Conservation (phyloP, 2,113 vertebrate species). For the Elgaria multicarinata region DNA sequence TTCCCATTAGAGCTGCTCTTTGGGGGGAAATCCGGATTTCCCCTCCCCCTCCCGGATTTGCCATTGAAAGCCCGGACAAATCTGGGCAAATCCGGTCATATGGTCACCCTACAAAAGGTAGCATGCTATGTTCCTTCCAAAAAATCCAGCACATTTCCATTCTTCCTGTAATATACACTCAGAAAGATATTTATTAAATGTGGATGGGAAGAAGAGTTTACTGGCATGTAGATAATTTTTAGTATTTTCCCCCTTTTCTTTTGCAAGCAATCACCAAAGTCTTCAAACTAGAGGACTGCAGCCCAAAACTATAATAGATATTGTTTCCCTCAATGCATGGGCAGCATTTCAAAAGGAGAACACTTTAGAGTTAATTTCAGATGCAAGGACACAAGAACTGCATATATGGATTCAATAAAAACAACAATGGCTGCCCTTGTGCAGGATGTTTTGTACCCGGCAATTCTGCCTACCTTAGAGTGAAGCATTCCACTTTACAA, state of each 20-base stretch:
- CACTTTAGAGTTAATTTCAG: constrained; percentile 9
- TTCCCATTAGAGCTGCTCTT: too few species aligned
- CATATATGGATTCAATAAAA: neutral
- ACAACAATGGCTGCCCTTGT: neutral
- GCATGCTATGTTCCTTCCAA: neutral
- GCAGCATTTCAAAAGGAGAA: neutral
- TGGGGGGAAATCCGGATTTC: too few species aligned
- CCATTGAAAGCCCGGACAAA: too few species aligned
- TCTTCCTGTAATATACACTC: neutral
- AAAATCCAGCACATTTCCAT: neutral
- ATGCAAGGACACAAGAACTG: neutral
- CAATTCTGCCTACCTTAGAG: neutral
- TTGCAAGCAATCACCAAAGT: neutral
- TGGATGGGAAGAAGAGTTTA: neutral
- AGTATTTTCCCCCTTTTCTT: neutral
- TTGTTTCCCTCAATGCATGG: neutral
- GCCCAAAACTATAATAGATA: neutral
- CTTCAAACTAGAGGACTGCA: neutral
- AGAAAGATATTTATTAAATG: constrained; percentile 1
- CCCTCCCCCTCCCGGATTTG: too few species aligned
- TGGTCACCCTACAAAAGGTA: too few species aligned
- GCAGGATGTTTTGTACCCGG: neutral
- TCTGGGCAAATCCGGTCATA: too few species aligned
- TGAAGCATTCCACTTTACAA: neutral
- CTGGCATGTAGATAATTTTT: neutral